A percentile compares a stretch with the other conserved stretches of the same genome.
These are phyloP conservation scores for Acanthosepion lycidas DNA, from an alignment of 2,888 invertebrate species.

Conservation along the genomic window DNA sequence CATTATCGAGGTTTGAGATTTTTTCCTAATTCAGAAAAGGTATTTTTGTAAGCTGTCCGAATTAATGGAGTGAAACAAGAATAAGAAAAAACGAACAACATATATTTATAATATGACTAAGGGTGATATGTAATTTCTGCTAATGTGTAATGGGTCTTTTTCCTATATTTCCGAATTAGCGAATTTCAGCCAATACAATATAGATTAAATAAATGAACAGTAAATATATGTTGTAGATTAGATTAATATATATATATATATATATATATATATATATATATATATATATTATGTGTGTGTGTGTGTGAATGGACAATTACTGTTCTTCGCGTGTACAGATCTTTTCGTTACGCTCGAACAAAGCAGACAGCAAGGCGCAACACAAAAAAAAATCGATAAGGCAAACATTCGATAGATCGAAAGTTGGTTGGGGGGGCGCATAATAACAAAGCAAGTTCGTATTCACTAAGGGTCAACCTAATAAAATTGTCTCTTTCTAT, in stretches of 20 bases:
- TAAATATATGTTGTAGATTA: neutral
- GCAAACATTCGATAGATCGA: neutral
- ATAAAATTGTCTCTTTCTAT: neutral
- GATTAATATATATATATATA: neutral
- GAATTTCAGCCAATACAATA: neutral
- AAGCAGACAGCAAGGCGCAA: neutral
- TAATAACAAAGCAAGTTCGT: neutral
- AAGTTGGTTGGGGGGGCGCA: neutral
- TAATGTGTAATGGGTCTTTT: neutral
- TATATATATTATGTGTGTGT: too few relatives aligned
- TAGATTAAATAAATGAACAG: too few relatives aligned
- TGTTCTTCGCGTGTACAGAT: neutral
- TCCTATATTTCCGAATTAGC: neutral
- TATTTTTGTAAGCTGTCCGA: neutral
- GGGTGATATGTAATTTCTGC: neutral
- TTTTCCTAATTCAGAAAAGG: too few relatives aligned
- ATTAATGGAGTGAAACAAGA: neutral
- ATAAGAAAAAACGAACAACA: neutral
- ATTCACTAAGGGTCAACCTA: neutral
- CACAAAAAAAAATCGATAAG: neutral
- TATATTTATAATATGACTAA: neutral
- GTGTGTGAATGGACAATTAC: too few relatives aligned
- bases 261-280: neutral
- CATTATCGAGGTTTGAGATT: too few relatives aligned
- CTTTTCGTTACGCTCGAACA: neutral